Conservation (phyloP, 2,888 invertebrate species). For the Polydesmus complanatus region DNA sequence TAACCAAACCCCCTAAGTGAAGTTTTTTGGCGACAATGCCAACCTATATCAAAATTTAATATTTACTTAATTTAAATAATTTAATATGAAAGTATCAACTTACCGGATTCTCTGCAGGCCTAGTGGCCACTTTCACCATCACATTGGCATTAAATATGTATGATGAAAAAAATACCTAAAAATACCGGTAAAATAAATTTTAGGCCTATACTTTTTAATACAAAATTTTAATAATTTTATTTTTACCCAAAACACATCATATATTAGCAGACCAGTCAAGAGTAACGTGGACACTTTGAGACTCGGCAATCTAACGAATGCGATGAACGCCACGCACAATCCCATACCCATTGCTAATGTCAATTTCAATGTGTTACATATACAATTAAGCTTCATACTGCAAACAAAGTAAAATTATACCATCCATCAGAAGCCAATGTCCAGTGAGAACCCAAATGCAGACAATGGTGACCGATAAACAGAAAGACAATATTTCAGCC, state of each 20-base stretch:
- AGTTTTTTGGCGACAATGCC: conserved; percentile 84
- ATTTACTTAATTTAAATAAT: background rate
- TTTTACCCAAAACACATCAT: conserved; percentile 88
- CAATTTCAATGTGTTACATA: too few species aligned
- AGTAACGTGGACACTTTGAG: conserved; percentile 88
- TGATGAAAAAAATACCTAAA: conserved; percentile 77
- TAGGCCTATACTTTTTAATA: background rate
- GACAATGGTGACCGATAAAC: conserved; percentile 80
- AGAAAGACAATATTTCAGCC: conserved; percentile 84
- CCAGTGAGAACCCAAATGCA: conserved; percentile 96
- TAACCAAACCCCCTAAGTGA: conserved; percentile 75
- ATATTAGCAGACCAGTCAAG: conserved; percentile 80
- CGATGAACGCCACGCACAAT: conserved; percentile 92
- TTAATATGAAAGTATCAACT: conserved; percentile 6
- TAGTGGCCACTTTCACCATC: conserved; percentile 78
- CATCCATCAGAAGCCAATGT: conserved; percentile 96
- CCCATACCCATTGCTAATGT: conserved; percentile 98
- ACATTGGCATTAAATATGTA: conserved; percentile 97
- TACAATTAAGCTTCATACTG: too few species aligned
- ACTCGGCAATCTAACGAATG: conserved; percentile 86
- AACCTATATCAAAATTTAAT: conserved; percentile 37
- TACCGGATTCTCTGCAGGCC: conserved; percentile 39
- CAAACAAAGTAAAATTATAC: conserved; percentile 36
- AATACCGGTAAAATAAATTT: conserved; percentile 17
- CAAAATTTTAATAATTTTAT: background rate